Conservation (phyloP, 2,888 invertebrate genomes). For the Monopis laevigella region DNA sequence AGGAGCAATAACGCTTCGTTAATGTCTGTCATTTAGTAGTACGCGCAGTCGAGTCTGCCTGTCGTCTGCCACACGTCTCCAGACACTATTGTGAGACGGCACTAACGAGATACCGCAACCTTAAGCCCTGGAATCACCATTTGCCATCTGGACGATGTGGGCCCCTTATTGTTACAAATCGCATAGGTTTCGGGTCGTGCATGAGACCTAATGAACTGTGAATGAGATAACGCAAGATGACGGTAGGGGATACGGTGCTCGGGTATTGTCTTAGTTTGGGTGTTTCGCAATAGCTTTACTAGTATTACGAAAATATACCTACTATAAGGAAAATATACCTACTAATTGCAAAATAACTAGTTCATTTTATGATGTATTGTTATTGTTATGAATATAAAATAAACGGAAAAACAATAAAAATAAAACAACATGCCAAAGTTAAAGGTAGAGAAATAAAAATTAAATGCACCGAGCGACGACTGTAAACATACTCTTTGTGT, state of each 20-base stretch:
- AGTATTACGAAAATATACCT: neutral
- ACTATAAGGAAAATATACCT: neutral
- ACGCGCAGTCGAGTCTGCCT: slow-evolving; percentile 43
- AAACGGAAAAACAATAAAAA: neutral
- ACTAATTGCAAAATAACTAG: too few relatives aligned
- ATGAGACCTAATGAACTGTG: slow-evolving; percentile 62
- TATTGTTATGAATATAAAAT: neutral
- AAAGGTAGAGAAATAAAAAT: slow-evolving; percentile 50
- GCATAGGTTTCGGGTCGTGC: slow-evolving; percentile 48
- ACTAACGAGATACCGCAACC: slow-evolving; percentile 42
- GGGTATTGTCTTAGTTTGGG: neutral
- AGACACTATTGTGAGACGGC: slow-evolving; percentile 19
- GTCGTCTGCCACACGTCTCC: slow-evolving; percentile 37
- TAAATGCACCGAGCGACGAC: slow-evolving; percentile 52
- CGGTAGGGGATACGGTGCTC: slow-evolving; percentile 33
- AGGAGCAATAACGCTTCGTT: slow-evolving; percentile 59
- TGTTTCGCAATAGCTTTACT: too few relatives aligned
- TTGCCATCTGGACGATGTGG: slow-evolving; percentile 39
- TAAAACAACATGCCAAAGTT: slow-evolving; percentile 30
- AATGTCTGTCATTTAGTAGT: slow-evolving; percentile 59
- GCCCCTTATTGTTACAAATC: slow-evolving; percentile 61
- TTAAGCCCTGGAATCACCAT: slow-evolving; percentile 52
- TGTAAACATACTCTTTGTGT: slow-evolving; percentile 42
- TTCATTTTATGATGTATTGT: too few relatives aligned
- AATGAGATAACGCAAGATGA: slow-evolving; percentile 65